These are phyloP conservation scores for Xylota segnis DNA, from an alignment of 2,888 invertebrate genomes.

Conservation along the genomic window DNA sequence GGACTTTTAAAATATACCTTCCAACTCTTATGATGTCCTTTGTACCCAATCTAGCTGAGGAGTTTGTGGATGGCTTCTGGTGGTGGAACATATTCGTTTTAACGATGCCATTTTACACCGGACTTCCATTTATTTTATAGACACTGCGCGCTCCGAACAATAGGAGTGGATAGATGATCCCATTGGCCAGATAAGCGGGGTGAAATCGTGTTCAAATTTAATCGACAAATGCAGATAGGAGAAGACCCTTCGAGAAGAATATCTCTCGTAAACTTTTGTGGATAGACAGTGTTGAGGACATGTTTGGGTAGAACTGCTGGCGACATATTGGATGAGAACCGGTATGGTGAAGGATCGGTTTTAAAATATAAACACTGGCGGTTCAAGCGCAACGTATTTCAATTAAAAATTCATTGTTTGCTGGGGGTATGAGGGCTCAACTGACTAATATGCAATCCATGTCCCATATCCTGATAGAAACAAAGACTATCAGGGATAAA, in stretches of 20 bases:
- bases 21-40: background rate
- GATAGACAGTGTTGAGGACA: background rate
- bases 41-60: background rate
- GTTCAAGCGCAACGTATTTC: too few relatives aligned
- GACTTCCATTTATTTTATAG: conserved; percentile 32
- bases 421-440: too few relatives aligned
- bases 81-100: conserved; percentile 20
- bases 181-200: conserved; percentile 3
- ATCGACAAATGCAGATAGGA: conserved; percentile 13
- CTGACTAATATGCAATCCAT: too few relatives aligned
- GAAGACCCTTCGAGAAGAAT: background rate
- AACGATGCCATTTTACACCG: conserved; percentile 21
- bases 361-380: too few relatives aligned
- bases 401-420: too few relatives aligned
- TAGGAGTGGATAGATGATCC: conserved; percentile 14
- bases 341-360: background rate
- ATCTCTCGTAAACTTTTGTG: background rate
- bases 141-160: conserved; percentile 6
- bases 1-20: conserved; percentile 1
- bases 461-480: too few relatives aligned
- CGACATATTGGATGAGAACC: background rate
- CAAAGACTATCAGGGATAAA: too few relatives aligned
- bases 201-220: conserved; percentile 5
- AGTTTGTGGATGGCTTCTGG: conserved; percentile 7
- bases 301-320: background rate